Base-by-base conservation (phyloP, 1,140 invertebrate species). In the Hylaeus volcanicus region DNA sequence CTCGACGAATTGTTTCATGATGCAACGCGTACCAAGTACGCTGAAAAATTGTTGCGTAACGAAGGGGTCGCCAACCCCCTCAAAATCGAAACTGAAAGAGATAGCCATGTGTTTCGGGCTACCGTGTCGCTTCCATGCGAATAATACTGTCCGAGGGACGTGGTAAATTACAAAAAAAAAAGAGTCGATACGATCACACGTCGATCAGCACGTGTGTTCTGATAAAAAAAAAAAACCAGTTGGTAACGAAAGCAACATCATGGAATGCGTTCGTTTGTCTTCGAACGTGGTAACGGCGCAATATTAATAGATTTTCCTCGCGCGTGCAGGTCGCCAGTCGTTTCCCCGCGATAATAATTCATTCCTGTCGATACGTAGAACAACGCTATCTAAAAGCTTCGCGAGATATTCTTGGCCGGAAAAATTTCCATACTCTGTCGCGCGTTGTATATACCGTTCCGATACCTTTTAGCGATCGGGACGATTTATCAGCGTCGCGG, bases 241-340 rank as follows among this genome's bases (percentile, higher is more conserved):
- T 60, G 53, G 39, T 37, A 75, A 74, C 15, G 15, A 80, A 75
- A 75, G 51, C 72, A 65, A 61, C 64, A 71, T 78, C 43, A 61
- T 74, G 74, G 82, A 86, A 86, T 78, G 74, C 78, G 65, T 78
- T 82, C 45, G 66, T 81, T 69, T 55, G 41, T 58, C 65, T 82
- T 71, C 53, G 72, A 80, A 68, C 78, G 63, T 75, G 53, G 71
- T 51, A 58, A 80, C 64, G 63, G 63, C 48, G 53, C 60, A 64
- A 61, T 74, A 63, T 72, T 53, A 39, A 72, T 64, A n/a, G 48
- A n/a, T 64, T 64, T 5, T 63, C 15, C 8, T 72, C 55, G 51
- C 60, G 11, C n/a, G 69, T 73, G 76, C 69, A 78, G 26, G 26
- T 26, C 60, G 58, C 26, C 4, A 45, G 48, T 11, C 37, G 6